phyloP scores from a whole-genome alignment of 2,113 vertebrate species.

The Chlamydotis undulata region DNA sequence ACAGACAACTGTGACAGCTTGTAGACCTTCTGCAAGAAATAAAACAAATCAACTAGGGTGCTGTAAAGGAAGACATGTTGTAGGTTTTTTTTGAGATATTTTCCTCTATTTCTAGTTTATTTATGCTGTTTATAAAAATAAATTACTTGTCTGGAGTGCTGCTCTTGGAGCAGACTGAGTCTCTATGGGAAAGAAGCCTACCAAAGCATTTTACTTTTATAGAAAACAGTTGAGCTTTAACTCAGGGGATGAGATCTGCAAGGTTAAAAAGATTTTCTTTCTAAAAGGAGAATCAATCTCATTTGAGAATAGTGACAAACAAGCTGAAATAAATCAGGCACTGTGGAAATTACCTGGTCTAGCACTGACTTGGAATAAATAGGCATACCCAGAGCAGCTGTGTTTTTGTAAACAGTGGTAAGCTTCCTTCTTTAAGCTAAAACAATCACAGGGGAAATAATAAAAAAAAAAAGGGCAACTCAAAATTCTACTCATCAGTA shows the following conservation, averaged over 20 bases:
- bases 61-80: slow-evolving; percentile 23
- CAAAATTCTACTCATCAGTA: background rate
- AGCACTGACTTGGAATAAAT: slow-evolving; percentile 19
- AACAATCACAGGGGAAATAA: background rate
- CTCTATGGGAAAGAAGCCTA: slow-evolving; percentile 51
- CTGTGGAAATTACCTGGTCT: slow-evolving; percentile 49
- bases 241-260: slow-evolving; percentile 49
- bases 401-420: slow-evolving; percentile 11
- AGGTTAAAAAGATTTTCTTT: slow-evolving; percentile 73
- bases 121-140: slow-evolving; percentile 69
- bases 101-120: slow-evolving; percentile 60
- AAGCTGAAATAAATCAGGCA: slow-evolving; percentile 30
- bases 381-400: background rate
- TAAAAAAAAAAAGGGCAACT: background rate
- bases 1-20: slow-evolving; percentile 46
- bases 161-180: slow-evolving; percentile 49
- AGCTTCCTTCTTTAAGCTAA: background rate
- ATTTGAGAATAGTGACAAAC: slow-evolving; percentile 66
- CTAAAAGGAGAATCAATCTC: slow-evolving; percentile 64
- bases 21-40: slow-evolving; percentile 48
- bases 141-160: slow-evolving; percentile 68
- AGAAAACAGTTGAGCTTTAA: slow-evolving; percentile 66
- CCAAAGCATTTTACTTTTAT: slow-evolving; percentile 60
- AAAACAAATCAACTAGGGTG: slow-evolving; percentile 53
- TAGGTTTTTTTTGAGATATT: background rate